Conservation (phyloP, 2,888 invertebrate species). For the Cordilura impudica region DNA sequence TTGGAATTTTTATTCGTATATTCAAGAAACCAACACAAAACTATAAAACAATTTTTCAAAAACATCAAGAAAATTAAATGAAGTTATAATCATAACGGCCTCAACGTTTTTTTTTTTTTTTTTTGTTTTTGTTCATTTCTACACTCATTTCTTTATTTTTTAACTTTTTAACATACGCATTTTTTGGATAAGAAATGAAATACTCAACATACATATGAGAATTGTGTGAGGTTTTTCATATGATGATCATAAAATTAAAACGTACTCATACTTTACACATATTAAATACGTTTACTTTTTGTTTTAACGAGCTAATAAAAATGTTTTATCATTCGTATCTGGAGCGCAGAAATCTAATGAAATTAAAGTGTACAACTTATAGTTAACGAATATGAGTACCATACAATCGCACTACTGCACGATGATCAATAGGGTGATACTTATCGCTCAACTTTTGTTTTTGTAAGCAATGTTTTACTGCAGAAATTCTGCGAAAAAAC, state of each 20-base stretch:
- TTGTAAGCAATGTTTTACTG: too few relatives aligned
- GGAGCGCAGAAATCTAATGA: slow-evolving; percentile 48
- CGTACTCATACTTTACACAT: slow-evolving; percentile 13
- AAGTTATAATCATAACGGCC: slow-evolving; percentile 25
- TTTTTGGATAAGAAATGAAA: not conserved
- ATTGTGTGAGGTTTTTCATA: too few relatives aligned
- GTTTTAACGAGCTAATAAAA: slow-evolving; percentile 55
- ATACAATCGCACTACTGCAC: too few relatives aligned
- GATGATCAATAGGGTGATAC: not conserved
- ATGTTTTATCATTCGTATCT: slow-evolving; percentile 52
- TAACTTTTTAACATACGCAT: not conserved
- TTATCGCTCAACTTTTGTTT: too few relatives aligned
- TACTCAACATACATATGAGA: not conserved
- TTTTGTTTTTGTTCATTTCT: slow-evolving; percentile 5
- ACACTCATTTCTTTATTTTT: too few relatives aligned
- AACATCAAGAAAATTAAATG: slow-evolving; percentile 32
- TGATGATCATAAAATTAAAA: slow-evolving; percentile 25
- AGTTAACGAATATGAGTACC: not conserved
- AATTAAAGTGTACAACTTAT: slow-evolving; percentile 4
- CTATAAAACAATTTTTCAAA: not conserved
- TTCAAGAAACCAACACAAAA: not conserved
- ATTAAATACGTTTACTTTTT: slow-evolving; percentile 8
- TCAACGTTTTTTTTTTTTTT: slow-evolving; percentile 9
- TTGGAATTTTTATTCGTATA: slow-evolving; percentile 38
- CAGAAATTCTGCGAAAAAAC: too few relatives aligned